These are phyloP conservation scores for Calcarius lapponicus DNA, from an alignment of 2,797 vertebrate genomes.

Conservation along the genomic window DNA sequence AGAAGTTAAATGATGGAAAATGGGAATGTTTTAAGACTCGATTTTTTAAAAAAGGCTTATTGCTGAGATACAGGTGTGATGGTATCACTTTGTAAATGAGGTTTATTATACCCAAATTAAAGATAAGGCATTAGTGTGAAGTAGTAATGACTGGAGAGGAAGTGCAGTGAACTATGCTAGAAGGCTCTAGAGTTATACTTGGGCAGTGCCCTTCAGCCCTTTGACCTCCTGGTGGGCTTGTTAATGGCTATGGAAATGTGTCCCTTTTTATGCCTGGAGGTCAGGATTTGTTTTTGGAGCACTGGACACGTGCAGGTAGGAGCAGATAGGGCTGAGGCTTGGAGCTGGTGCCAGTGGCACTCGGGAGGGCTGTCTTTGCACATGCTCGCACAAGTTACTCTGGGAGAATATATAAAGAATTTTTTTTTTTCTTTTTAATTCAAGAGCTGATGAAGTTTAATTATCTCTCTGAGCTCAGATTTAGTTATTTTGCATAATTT, in stretches of 20 bases:
- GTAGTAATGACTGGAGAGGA: background rate
- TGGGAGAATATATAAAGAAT: background rate
- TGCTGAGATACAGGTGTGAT: background rate
- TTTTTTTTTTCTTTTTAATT: background rate
- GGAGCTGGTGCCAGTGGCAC: fast-evolving
- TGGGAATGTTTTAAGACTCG: background rate
- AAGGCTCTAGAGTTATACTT: background rate
- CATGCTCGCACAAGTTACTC: background rate
- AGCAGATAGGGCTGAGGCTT: background rate
- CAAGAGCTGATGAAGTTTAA: conserved; percentile 38
- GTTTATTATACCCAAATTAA: background rate
- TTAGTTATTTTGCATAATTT: conserved; percentile 62
- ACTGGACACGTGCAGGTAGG: background rate
- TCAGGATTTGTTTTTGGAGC: background rate
- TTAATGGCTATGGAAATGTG: background rate
- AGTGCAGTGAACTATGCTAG: background rate
- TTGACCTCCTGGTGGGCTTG: background rate
- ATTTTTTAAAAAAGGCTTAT: background rate
- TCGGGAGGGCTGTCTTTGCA: background rate
- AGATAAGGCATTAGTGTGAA: background rate
- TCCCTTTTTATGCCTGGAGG: background rate
- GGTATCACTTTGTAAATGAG: conserved; percentile 3
- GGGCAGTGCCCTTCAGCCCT: background rate
- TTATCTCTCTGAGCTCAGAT: conserved; percentile 24
- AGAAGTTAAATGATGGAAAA: conserved; percentile 32